phyloP scores from a whole-genome alignment of 30 jellyfish, hydroid and myxozoan species.

The Mastigias papua region DNA sequence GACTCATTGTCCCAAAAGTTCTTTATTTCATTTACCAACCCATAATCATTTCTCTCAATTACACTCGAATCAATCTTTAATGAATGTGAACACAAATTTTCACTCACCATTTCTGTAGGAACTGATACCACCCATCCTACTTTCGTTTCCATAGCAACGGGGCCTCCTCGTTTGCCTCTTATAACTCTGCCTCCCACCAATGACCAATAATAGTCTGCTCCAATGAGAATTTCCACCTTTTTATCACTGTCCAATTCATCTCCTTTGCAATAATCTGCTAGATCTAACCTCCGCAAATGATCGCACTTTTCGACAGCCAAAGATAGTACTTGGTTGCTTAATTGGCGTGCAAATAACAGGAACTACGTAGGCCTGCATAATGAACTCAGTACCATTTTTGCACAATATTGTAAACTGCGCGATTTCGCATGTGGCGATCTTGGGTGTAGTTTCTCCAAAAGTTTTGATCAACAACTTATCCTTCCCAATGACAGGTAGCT shows the following conservation, averaged over 20 bases:
- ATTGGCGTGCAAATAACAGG: constrained; percentile 54
- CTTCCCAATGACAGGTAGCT: constrained; percentile 20
- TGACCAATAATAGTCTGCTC: no score
- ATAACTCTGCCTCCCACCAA: no score
- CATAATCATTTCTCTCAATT: background rate
- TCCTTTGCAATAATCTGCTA: constrained; percentile 37
- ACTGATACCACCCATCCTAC: constrained; percentile 44
- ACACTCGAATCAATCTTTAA: constrained; percentile 14
- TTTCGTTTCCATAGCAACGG: constrained; percentile 9
- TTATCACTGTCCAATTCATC: background rate
- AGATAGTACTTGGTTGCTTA: constrained; percentile 27
- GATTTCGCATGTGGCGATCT: background rate
- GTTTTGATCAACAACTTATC: constrained; percentile 15
- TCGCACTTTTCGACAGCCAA: constrained; percentile 16
- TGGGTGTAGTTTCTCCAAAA: constrained; percentile 36
- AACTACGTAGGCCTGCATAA: constrained; percentile 26
- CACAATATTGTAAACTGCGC: constrained; percentile 29
- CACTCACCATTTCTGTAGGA: constrained; percentile 29
- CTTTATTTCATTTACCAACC: background rate
- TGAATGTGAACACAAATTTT: constrained; percentile 8
- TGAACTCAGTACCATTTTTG: constrained; percentile 3
- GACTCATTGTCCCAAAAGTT: constrained; percentile 31
- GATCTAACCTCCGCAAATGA: constrained; percentile 14
- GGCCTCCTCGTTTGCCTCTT: constrained; percentile 9
- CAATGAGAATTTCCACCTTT: constrained; percentile 22